phyloP scores from a whole-genome alignment of 1,140 invertebrate species.

The Penaeus indicus region DNA sequence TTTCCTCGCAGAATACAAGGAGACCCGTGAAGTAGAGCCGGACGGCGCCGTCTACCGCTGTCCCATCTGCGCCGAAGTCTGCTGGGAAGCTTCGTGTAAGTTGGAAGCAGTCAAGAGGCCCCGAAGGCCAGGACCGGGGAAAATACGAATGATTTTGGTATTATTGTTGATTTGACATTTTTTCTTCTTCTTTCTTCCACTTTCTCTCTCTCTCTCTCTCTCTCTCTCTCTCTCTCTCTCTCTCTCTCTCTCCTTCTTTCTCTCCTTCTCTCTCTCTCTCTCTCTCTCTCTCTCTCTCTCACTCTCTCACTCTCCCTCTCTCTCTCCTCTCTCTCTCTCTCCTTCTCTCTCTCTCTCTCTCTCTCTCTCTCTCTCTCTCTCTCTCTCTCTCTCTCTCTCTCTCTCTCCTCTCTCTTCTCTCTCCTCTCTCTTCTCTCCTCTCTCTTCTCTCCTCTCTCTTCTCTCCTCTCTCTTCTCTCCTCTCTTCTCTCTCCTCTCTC shows the following conservation, averaged over 20 bases:
- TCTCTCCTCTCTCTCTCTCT: too few relatives aligned
- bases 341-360: too few relatives aligned
- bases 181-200: background rate
- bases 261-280: too few relatives aligned
- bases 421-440: constrained; percentile 27
- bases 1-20: too few relatives aligned
- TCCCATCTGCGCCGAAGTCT: background rate
- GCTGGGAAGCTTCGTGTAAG: constrained; percentile 23
- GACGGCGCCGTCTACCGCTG: background rate
- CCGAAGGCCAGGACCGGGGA: too few relatives aligned
- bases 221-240: background rate
- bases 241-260: too few relatives aligned
- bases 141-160: too few relatives aligned
- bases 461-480: background rate
- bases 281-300: too few relatives aligned
- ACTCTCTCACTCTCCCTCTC: too few relatives aligned
- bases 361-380: too few relatives aligned
- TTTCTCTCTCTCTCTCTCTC: constrained; percentile 12
- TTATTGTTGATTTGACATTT: too few relatives aligned
- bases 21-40: background rate
- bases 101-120: background rate
- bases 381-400: too few relatives aligned
- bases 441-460: constrained; percentile 34
- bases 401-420: background rate
- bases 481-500: background rate